Evolutionary conservation across 2,888 invertebrate genomes (phyloP), one percentile per base, ranked within the genome.

Genomic region (Heliconius ethilla): DNA sequence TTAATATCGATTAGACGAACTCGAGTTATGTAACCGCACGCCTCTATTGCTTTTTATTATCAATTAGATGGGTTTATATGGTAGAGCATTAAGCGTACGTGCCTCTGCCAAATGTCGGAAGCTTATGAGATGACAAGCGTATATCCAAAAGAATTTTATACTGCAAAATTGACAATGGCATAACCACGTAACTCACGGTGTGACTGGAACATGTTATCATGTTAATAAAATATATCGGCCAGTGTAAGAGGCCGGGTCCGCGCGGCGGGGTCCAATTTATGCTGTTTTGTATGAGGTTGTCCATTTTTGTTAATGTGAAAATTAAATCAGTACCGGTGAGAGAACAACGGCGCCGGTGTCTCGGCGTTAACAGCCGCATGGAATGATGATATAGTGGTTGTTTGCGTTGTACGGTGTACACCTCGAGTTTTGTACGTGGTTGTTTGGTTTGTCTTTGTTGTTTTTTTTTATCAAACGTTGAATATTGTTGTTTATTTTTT

Each of bases 51-150:
- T 91, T 92, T 92, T 93, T 93, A 93, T 94, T 93, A 92, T 93
- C 94, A 93, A 94, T 93, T 94, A 94, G 93, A 92, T 92, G 92
- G 93, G 91, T 93, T 94, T 93, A 93, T 92, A 91, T 93, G 91
- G 88, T 89, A 91, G 91, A 90, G 93, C 93, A 93, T 94, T 92
- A 92, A 89, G 83, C 89, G 88, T 90, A 92, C 94, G 94, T 94
- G 94, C 91, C 92, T 90, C 86, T 83, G 84, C 84, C 85, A 87
- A 85, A 83, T 88, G 89, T 85, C 87, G 87, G 87, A 89, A 90
- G 93, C 94, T 94, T 93, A 94, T 59, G 55, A 55, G 72, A 72
- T 72, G 72, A 72, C 72, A 72, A 33, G 72, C 59, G 33, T 33
- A 88, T 90, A 89, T 90, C 89, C 45, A 89, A 83, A 87, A 86